Evolutionary conservation across 2,797 vertebrate species (phyloP), one percentile per base, ranked within the genome.

Genomic region (Rhinella marina): DNA sequence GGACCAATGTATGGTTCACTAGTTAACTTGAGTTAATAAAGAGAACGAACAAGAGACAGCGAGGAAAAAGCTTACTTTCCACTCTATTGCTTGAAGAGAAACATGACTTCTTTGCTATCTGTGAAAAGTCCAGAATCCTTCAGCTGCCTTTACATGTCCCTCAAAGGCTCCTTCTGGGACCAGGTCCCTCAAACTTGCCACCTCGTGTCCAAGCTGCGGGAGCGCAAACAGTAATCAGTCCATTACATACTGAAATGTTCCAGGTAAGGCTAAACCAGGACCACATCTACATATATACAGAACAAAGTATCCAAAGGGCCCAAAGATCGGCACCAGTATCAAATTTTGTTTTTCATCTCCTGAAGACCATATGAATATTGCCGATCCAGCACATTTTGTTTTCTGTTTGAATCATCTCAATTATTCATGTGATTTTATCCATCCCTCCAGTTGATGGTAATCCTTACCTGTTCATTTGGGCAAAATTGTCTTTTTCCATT

Each of bases 151-250:
- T 98, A 52, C 79, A 17, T 0, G 87, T 98, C 50, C 97, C 98
- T 1, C 89, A 93, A 8, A 94, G 94, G 8, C 93, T 97, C 29
- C 94, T 99, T 91, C 95, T 99, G 0, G 98, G 98, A 80, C 97
- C 98, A 0, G 98, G 98, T 76, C 98, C 98, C n/a, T 96, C 97
- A 76, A 99, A 98, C 0, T 94, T 96, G 12, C 92, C 96, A 7
- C 88, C 92, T 0, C 95, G 98, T 0, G 93, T 98, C 89, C 90
- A 92, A 91, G 91, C 93, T 6, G 97, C 97, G 0, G 94, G 96
- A 0, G 90, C 94, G 0, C 93, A 88, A 17, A 96, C 96, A n/a
- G 90, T 97, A 75, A 93, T 99, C 1, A 96, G 97, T 62, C 97
- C 97, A 92, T 95, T 98, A 95, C 96, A 97, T 70, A 92, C 95